phyloP scores from a whole-genome alignment of 2,113 vertebrate genomes.

The Platysteira castanea region DNA sequence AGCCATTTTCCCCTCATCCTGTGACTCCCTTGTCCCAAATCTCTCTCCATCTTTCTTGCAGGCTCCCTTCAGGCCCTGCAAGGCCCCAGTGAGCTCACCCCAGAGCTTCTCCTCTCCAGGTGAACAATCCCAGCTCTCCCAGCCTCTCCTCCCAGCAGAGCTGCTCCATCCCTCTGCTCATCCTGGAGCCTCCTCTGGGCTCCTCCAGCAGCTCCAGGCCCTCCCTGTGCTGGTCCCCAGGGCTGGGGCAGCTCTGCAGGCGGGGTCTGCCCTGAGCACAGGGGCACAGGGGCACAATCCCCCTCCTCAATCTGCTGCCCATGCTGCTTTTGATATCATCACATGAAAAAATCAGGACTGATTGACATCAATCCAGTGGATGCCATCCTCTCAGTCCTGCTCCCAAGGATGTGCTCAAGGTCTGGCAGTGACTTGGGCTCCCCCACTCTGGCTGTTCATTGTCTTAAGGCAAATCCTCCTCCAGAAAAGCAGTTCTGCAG shows the following conservation, averaged over 20 bases:
- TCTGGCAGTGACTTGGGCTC: not conserved
- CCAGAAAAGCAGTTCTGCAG: not conserved
- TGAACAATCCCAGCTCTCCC: not conserved
- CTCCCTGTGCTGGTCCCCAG: not conserved
- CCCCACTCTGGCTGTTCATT: not conserved
- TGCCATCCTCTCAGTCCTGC: not conserved
- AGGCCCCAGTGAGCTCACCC: accelerated
- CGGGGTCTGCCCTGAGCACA: not conserved
- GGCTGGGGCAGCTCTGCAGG: not conserved
- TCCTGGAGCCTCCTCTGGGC: not conserved
- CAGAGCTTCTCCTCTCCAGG: not conserved
- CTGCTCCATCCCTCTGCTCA: not conserved
- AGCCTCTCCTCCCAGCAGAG: not conserved
- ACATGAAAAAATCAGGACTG: not conserved
- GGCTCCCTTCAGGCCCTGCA: accelerated
- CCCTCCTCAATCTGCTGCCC: not conserved
- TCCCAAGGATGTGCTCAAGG: not conserved
- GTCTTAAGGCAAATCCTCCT: not conserved
- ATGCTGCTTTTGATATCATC: not conserved
- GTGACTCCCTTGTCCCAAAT: accelerated
- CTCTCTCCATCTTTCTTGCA: accelerated
- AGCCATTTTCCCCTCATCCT: not conserved
- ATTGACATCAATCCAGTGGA: not conserved
- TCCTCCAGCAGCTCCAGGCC: not conserved
- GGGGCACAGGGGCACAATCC: not conserved